Evolutionary conservation across 2,113 vertebrate genomes (phyloP).

Genomic region (Eubucco bourcierii): DNA sequence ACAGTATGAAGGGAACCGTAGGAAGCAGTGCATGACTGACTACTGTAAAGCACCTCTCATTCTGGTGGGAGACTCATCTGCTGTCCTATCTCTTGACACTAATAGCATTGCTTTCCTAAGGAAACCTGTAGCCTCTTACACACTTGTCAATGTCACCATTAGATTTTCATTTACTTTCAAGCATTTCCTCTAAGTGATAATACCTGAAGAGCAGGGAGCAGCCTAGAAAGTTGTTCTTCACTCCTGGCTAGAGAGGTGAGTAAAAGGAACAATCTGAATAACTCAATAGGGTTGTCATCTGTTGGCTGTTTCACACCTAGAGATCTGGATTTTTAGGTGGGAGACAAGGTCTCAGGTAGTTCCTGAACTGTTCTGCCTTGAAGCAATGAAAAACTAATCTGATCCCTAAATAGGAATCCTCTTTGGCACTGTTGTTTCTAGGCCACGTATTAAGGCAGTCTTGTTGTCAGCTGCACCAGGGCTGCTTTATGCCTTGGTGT

Average conservation of each 20-base stretch:
- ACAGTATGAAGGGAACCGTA: not conserved
- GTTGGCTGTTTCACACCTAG: not conserved
- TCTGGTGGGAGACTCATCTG: not conserved
- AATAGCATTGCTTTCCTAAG: not conserved
- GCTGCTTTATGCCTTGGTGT: not conserved
- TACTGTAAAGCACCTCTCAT: not conserved
- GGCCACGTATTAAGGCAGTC: not conserved
- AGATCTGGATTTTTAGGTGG: not conserved
- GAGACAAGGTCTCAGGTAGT: not conserved
- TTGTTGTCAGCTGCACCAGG: not conserved
- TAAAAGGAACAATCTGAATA: not conserved
- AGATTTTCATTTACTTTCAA: not conserved
- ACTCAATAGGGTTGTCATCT: not conserved
- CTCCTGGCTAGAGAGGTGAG: not conserved
- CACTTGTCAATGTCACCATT: not conserved
- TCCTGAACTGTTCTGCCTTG: not conserved
- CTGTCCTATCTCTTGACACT: not conserved
- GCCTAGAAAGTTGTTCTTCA: not conserved
- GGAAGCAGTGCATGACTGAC: conserved; percentile 6
- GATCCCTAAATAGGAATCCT: not conserved
- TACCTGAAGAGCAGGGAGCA: not conserved
- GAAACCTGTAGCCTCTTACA: not conserved
- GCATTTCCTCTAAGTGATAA: not conserved
- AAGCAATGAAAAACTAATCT: not conserved
- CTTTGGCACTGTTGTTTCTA: not conserved